Percentiles rank a stretch among this genome's conserved stretches.
phyloP scores from a whole-genome alignment of 2,888 invertebrate species.

The Ceratothoa steindachneri region DNA sequence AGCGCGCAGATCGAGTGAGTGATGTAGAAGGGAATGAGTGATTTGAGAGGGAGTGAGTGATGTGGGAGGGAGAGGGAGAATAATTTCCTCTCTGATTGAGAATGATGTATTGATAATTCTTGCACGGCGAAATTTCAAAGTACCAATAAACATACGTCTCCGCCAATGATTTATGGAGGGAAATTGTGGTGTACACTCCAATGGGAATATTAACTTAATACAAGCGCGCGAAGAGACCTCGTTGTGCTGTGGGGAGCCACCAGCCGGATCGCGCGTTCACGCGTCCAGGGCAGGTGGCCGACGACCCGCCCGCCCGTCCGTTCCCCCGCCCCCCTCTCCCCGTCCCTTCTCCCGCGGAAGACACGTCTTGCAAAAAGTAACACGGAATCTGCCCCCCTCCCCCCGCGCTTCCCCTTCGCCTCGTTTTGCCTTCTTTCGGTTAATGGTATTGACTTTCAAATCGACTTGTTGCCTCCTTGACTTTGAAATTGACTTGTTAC shows the following conservation, averaged over 20 bases:
- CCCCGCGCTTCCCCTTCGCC: no score
- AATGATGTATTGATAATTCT: slow-evolving; percentile 5
- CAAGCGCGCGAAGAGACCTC: background rate
- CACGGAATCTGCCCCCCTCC: no score
- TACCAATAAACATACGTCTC: slow-evolving; percentile 8
- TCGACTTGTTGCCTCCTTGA: no score
- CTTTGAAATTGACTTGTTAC: no score
- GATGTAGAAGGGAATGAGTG: no score
- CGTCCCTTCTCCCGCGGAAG: background rate
- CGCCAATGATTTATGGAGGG: background rate
- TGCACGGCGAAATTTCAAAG: slow-evolving; percentile 2
- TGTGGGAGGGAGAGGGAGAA: background rate
- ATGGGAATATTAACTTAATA: slow-evolving; percentile 2
- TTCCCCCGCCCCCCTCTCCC: background rate
- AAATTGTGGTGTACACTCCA: slow-evolving; percentile 1
- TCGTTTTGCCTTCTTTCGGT: no score
- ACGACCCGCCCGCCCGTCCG: background rate
- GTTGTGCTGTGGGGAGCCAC: no score
- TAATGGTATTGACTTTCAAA: no score
- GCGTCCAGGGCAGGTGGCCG: no score
- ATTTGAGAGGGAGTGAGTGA: no score
- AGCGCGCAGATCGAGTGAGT: background rate
- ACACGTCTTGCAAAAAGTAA: no score
- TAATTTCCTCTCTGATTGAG: slow-evolving; percentile 1
- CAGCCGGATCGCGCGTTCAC: no score